Base-by-base conservation (phyloP, 2,113 vertebrate genomes). In the Colossoma macropomum region DNA sequence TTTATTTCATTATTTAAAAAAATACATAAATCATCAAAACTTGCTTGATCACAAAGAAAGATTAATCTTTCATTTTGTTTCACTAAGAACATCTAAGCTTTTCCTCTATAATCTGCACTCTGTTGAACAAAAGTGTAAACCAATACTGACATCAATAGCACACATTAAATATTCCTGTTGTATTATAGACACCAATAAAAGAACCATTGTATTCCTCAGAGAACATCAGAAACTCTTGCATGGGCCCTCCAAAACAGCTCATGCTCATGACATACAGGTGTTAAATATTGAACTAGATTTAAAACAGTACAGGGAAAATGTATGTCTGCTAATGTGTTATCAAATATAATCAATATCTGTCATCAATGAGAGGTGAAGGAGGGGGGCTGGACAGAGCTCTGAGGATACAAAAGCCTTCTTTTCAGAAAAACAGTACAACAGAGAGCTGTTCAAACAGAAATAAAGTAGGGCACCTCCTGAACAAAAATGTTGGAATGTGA, bases 201-300 rank as follows among this genome's bases (percentile, higher is more conserved):
- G 34, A 25, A 1, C 30, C 4, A 54, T 30, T 79, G 77, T 69
- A 32, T 17, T n/a, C 28, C 0, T 69, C 27, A 19, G 50, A 27
- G n/a, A 73, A 45, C n/a, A 8, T 28, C 45, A 30, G 7, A 38
- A 16, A 60, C 28, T 19, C 59, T 21, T 60, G 19, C 21, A 54
- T 0, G 63, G 12, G 48, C 71, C 41, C 28, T 30, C n/a, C 48
- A 34, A 63, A 77, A 69, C 13, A 79, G 19, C 12, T 10, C 9
- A 15, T 69, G 28, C 45, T 69, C 30, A n/a, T 80, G 16, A 50
- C 71, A 68, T 41, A 41, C 23, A 23, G 21, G 19, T 54, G 60
- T 75, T 75, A 32, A 34, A 75, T 69, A 38, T 75, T 50, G 80
- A 80, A 56, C 8, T 30, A 71, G 52, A 75, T 75, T 52, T 72